Evolutionary conservation across 2,797 vertebrate species (phyloP), one percentile per base, ranked within the genome.

Genomic region (Macropodus opercularis): DNA sequence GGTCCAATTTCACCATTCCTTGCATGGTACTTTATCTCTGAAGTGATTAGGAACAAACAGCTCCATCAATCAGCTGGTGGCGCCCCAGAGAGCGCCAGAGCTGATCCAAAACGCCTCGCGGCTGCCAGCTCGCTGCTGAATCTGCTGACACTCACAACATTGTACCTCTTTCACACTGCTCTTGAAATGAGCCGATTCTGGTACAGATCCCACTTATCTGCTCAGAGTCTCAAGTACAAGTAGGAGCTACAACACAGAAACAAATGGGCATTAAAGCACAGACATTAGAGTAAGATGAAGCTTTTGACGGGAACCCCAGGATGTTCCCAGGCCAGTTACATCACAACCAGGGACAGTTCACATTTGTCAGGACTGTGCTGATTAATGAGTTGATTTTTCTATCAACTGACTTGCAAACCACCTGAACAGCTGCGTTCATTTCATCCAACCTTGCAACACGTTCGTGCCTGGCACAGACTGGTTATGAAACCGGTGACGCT

Each of bases 51-150:
- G 62, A 74, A 67, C 63, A 75, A 81, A 75, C 50, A 46, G 62
- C 65, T 81, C 56, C 64, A 81, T 90, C 84, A 88, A 54, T 86
- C 73, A 77, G 74, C 57, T 31, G 58, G 61, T 72, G 83, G 71
- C 85, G 71, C 62, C 61, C 58, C 59, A 35, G 54, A 74, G 69
- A 87, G 75, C 42, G 17, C 36, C 73, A 69, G 64, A 22, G 38
- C 47, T 49, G 72, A 75, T 85, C 74, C 75, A 76, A 60, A 79
- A 76, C 61, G 68, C 58, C 69, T 72, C 12, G 3, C 54, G 50
- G 69, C 64, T 81, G 69, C 74, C 63, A 69, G 58, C 57, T 62
- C 43, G 62, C 34, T 59, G 63, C 66, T 60, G 73, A 72, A 66
- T 81, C 52, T 72, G 74, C 73, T 65, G 55, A 80, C 62, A 36